A percentile compares a stretch with the other conserved stretches of the same genome.
Conservation (phyloP, 1,140 invertebrate species). For the Tetragonula clypearis region DNA sequence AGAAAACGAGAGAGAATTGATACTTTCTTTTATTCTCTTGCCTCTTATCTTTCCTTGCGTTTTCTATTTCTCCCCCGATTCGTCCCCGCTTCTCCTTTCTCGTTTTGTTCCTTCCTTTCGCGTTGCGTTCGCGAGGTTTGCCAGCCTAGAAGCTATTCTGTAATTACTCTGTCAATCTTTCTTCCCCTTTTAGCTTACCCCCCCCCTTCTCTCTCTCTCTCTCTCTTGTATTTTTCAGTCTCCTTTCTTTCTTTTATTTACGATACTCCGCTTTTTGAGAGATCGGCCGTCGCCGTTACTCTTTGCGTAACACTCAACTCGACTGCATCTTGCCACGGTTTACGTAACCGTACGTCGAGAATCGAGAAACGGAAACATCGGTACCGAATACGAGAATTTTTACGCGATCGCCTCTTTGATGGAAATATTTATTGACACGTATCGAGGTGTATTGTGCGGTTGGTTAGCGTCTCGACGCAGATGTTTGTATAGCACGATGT, state of each 20-base stretch:
- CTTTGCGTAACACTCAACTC: conserved; percentile 12
- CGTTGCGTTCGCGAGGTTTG: neutral
- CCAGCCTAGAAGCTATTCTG: conserved; percentile 4
- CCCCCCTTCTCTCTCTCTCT: neutral
- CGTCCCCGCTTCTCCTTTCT: too few relatives aligned
- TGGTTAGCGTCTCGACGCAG: neutral
- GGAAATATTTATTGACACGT: neutral
- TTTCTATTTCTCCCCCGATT: too few relatives aligned
- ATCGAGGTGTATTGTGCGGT: neutral
- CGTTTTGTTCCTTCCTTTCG: too few relatives aligned
- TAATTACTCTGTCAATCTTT: conserved; percentile 35
- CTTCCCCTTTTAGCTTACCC: neutral
- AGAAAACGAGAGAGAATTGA: conserved; percentile 28
- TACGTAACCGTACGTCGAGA: neutral
- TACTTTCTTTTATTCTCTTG: neutral
- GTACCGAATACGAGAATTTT: neutral
- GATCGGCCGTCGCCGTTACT: conserved; percentile 7
- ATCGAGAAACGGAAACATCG: neutral
- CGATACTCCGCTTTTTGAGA: neutral
- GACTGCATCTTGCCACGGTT: neutral
- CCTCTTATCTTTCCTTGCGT: neutral
- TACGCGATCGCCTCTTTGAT: neutral
- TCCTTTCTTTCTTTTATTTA: neutral
- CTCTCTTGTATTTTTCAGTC: neutral
- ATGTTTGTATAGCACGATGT: neutral